A percentile compares a stretch with the other conserved stretches of the same genome.
Conservation (phyloP, 37 sponge, comb jelly and placozoan species). For the Amphimedon queenslandica region DNA sequence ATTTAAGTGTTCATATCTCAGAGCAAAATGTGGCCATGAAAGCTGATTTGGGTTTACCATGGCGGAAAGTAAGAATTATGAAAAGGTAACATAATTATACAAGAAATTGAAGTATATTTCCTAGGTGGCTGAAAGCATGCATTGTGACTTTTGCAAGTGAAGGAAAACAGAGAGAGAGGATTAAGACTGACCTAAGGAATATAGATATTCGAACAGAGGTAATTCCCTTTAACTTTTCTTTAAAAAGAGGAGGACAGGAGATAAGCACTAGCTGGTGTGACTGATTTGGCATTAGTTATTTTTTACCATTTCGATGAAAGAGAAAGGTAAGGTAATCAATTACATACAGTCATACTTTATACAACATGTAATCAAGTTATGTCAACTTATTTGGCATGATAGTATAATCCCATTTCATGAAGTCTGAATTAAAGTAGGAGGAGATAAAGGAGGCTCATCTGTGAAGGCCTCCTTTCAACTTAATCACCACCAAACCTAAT, state of each 20-base stretch:
- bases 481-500: background rate
- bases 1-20: no score
- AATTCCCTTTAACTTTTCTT: background rate
- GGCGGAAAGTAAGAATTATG: no score
- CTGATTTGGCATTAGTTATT: background rate
- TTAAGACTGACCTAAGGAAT: background rate
- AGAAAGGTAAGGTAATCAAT: background rate
- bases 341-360: no score
- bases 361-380: background rate
- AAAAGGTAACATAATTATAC: no score
- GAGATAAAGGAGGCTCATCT: conserved; percentile 17
- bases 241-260: conserved; percentile 5
- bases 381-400: conserved; percentile 10
- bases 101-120: no score
- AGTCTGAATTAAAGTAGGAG: conserved; percentile 12
- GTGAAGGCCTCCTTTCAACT: conserved; percentile 2
- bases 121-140: background rate
- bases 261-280: background rate
- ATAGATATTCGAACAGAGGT: background rate
- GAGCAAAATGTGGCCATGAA: no score
- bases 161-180: background rate
- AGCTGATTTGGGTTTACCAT: no score
- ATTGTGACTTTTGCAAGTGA: background rate
- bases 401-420: conserved; percentile 5
- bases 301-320: background rate